These are phyloP conservation scores for Aphelinus certus DNA, from an alignment of 1,140 invertebrate species.

Conservation along the genomic window DNA sequence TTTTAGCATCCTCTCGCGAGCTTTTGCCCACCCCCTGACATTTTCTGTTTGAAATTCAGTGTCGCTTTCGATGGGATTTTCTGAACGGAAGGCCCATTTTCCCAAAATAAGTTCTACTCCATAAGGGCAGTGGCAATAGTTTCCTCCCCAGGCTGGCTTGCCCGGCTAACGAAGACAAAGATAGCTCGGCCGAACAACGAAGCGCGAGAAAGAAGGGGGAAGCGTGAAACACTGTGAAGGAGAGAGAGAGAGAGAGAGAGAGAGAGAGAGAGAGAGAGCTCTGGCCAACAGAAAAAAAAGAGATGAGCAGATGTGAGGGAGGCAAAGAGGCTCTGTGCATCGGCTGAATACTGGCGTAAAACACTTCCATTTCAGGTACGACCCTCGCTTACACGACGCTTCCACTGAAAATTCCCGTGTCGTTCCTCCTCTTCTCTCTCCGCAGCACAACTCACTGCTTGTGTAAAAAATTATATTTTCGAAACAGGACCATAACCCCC, in stretches of 20 bases:
- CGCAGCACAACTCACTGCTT: not conserved
- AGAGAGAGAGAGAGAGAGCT: not conserved
- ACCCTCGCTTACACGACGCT: not conserved
- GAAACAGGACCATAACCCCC: not conserved
- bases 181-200: constrained; percentile 2
- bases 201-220: not conserved
- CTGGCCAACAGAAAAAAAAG: not conserved
- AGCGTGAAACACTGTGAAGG: not conserved
- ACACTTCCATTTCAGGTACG: constrained; percentile 37
- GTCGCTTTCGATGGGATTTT: constrained; percentile 22
- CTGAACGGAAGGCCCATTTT: constrained; percentile 21
- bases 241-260: not conserved
- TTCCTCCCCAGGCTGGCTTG: not conserved
- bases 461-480: constrained; percentile 18
- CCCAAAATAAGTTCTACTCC: constrained; percentile 20
- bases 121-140: not conserved
- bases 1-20: not conserved
- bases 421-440: not conserved
- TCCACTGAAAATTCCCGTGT: constrained; percentile 23
- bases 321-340: not conserved
- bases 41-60: constrained; percentile 18
- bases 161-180: constrained; percentile 17
- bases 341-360: constrained; percentile 26
- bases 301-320: not conserved
- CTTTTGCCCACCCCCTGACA: not conserved